Evolutionary conservation across 2,888 invertebrate species (phyloP).

Genomic region (Polia nebulosa): DNA sequence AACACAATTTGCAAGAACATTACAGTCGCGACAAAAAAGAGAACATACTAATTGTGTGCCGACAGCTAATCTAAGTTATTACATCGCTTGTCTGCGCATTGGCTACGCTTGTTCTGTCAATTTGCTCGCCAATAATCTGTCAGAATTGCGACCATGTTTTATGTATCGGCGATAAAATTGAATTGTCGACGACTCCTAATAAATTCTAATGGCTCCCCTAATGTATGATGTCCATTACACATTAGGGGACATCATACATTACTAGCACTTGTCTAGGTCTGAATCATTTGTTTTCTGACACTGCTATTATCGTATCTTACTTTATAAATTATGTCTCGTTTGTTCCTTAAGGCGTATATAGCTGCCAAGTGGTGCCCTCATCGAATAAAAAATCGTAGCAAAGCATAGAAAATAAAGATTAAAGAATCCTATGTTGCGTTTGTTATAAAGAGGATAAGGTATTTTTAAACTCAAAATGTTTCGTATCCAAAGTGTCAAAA

Average conservation of each 20-base stretch:
- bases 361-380: too few relatives aligned
- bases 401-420: too few relatives aligned
- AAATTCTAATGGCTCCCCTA: slow-evolving; percentile 35
- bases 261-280: slow-evolving; percentile 10
- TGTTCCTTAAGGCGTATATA: too few relatives aligned
- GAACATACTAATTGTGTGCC: slow-evolving; percentile 60
- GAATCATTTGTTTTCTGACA: slow-evolving; percentile 37
- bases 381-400: too few relatives aligned
- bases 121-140: slow-evolving; percentile 66
- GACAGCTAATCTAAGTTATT: slow-evolving; percentile 65
- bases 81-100: slow-evolving; percentile 61
- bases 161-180: slow-evolving; percentile 59
- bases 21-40: slow-evolving; percentile 38
- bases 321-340: slow-evolving; percentile 23
- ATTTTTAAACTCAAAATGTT: too few relatives aligned
- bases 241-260: slow-evolving; percentile 29
- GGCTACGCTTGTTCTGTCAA: slow-evolving; percentile 66
- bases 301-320: slow-evolving; percentile 26
- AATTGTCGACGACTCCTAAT: slow-evolving; percentile 57
- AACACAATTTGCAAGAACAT: slow-evolving; percentile 40
- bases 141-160: slow-evolving; percentile 53
- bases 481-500: too few relatives aligned
- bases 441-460: too few relatives aligned
- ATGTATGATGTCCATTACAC: slow-evolving; percentile 23
- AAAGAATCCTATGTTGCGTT: too few relatives aligned